Percentiles rank a stretch among this genome's conserved stretches.
phyloP scores from a whole-genome alignment of 2,888 invertebrate species.

The Euplexia lucipara region DNA sequence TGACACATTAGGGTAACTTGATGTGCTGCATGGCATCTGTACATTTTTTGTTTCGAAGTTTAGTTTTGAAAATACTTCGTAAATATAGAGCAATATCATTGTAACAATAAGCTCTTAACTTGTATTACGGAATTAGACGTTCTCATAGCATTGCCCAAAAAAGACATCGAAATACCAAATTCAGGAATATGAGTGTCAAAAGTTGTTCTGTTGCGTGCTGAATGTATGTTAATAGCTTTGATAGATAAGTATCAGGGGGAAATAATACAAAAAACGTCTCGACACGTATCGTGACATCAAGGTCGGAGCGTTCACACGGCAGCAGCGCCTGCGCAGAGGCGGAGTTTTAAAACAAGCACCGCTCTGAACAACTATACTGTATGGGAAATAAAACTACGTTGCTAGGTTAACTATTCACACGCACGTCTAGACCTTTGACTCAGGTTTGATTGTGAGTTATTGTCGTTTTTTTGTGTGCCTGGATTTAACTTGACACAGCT shows the following conservation, averaged over 20 bases:
- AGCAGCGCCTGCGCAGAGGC: slow-evolving; percentile 65
- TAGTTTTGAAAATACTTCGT: slow-evolving; percentile 1
- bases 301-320: slow-evolving; percentile 86
- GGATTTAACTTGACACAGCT: neutral
- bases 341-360: slow-evolving; percentile 54
- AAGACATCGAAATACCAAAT: slow-evolving; percentile 33
- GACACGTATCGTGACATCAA: slow-evolving; percentile 76
- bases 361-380: slow-evolving; percentile 58
- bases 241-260: slow-evolving; percentile 66
- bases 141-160: slow-evolving; percentile 49
- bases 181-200: slow-evolving; percentile 44
- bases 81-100: slow-evolving; percentile 27
- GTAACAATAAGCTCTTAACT: slow-evolving; percentile 34
- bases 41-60: neutral
- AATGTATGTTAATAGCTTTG: slow-evolving; percentile 62
- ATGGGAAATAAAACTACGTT: slow-evolving; percentile 69
- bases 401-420: slow-evolving; percentile 57
- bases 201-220: slow-evolving; percentile 40
- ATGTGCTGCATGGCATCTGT: neutral
- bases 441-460: slow-evolving; percentile 23
- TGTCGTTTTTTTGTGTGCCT: slow-evolving; percentile 6
- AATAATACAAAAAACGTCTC: slow-evolving; percentile 69
- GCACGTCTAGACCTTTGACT: slow-evolving; percentile 39
- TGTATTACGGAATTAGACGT: slow-evolving; percentile 22
- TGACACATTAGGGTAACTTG: no score